These are phyloP conservation scores for Phocides pigmalion DNA, from an alignment of 1,140 invertebrate species.

Conservation along the genomic window DNA sequence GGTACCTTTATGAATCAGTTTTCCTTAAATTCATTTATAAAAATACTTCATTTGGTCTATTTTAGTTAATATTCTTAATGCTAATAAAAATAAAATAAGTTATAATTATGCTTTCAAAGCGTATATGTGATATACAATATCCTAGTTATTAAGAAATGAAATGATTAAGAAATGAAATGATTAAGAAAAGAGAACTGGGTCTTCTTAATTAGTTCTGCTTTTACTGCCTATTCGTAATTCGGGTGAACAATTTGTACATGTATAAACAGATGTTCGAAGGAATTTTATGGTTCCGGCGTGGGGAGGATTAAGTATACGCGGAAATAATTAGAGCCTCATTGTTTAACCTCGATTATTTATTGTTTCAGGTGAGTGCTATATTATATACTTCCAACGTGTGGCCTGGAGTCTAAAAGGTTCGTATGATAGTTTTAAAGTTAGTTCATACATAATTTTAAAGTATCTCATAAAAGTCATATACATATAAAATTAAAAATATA, in stretches of 20 bases:
- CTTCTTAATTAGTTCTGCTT: conserved; percentile 14
- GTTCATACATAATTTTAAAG: too few relatives aligned
- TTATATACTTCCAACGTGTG: conserved; percentile 20
- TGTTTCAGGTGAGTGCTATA: conserved; percentile 57
- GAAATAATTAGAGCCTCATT: conserved; percentile 46
- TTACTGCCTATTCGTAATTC: conserved; percentile 4
- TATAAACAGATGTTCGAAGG: conserved; percentile 39
- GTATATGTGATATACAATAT: too few relatives aligned
- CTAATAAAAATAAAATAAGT: too few relatives aligned
- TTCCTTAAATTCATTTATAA: too few relatives aligned
- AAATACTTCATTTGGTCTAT: too few relatives aligned
- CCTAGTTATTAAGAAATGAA: not conserved
- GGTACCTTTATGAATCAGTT: too few relatives aligned
- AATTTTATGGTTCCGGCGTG: conserved; percentile 35
- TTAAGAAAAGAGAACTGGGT: not conserved
- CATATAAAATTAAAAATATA: not conserved
- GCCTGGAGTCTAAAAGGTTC: conserved; percentile 28
- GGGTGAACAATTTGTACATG: conserved; percentile 3
- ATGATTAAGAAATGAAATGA: too few relatives aligned
- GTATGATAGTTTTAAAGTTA: conserved; percentile 29
- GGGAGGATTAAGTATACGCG: conserved; percentile 23
- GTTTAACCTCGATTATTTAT: conserved; percentile 46
- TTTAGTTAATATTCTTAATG: too few relatives aligned
- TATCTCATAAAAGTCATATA: not conserved
- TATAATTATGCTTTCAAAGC: too few relatives aligned